Conservation (phyloP, 2,888 invertebrate genomes). For the Cephus rjabovi region DNA sequence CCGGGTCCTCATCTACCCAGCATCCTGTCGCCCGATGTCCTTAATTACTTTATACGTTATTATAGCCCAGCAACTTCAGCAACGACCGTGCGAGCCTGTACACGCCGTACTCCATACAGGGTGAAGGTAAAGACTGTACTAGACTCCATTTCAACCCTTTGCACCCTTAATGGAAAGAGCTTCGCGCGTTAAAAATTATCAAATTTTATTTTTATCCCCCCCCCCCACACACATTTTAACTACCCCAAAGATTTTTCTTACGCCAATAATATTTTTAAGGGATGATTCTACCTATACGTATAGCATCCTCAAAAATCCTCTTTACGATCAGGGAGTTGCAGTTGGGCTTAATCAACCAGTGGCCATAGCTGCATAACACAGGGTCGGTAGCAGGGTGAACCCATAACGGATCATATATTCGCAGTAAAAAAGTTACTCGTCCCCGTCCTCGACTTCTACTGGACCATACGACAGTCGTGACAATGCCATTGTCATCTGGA, state of each 20-base stretch:
- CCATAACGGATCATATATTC: constrained; percentile 9
- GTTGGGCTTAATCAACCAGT: background rate
- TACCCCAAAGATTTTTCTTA: constrained; percentile 14
- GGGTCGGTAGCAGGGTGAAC: background rate
- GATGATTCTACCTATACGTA: background rate
- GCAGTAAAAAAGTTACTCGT: constrained; percentile 7
- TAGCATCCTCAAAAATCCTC: background rate
- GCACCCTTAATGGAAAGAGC: background rate
- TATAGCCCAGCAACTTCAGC: constrained; percentile 61
- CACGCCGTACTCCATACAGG: constrained; percentile 27
- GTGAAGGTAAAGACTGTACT: background rate
- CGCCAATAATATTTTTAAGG: constrained; percentile 15
- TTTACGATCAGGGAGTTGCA: constrained; percentile 2
- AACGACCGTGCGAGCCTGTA: constrained; percentile 40
- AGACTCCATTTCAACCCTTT: background rate
- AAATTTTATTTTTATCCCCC: background rate
- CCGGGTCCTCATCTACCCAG: constrained; percentile 4
- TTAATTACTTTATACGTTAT: constrained; percentile 67
- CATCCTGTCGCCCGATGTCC: constrained; percentile 64
- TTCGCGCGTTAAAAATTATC: background rate
- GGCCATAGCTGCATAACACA: background rate
- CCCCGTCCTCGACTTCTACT: background rate
- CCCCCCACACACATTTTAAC: background rate
- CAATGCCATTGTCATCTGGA: background rate
- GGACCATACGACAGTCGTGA: background rate